Conservation (phyloP, 2,113 vertebrate species). For the Podarcis cretensis region DNA sequence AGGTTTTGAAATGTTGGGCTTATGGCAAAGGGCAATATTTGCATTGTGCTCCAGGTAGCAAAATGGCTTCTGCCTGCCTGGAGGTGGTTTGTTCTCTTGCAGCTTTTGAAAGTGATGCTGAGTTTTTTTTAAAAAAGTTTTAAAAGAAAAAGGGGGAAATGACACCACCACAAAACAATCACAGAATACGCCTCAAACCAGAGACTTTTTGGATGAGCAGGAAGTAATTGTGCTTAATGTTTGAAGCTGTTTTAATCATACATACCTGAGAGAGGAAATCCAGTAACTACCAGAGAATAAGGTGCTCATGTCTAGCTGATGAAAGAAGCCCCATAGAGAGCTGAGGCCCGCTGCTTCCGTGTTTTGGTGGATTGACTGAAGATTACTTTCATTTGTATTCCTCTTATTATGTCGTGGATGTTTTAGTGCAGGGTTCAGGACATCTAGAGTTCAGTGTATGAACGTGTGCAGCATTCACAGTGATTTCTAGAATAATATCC, state of each 20-base stretch:
- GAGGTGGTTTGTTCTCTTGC: background rate
- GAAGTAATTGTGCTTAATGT: slow-evolving; percentile 35
- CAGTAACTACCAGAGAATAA: slow-evolving; percentile 27
- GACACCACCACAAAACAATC: background rate
- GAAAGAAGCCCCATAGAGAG: background rate
- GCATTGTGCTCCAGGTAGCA: background rate
- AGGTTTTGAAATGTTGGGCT: background rate
- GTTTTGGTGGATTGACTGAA: background rate
- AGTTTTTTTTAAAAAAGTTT: background rate
- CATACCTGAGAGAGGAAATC: slow-evolving; percentile 26
- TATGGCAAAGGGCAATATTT: background rate
- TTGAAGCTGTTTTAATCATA: slow-evolving; percentile 13
- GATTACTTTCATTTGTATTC: background rate
- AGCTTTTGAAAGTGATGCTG: background rate
- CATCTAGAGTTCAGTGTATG: background rate
- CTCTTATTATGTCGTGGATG: no score
- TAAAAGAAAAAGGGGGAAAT: background rate
- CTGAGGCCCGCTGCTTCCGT: background rate
- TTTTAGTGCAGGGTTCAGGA: background rate
- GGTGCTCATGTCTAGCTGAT: background rate
- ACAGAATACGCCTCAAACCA: background rate
- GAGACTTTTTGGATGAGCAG: background rate
- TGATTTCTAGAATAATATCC: background rate
- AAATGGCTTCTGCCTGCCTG: background rate
- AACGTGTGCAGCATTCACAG: background rate